Evolutionary conservation across 1,140 invertebrate species (phyloP), one percentile per base, ranked within the genome.

Genomic region (Sycophila sp.): DNA sequence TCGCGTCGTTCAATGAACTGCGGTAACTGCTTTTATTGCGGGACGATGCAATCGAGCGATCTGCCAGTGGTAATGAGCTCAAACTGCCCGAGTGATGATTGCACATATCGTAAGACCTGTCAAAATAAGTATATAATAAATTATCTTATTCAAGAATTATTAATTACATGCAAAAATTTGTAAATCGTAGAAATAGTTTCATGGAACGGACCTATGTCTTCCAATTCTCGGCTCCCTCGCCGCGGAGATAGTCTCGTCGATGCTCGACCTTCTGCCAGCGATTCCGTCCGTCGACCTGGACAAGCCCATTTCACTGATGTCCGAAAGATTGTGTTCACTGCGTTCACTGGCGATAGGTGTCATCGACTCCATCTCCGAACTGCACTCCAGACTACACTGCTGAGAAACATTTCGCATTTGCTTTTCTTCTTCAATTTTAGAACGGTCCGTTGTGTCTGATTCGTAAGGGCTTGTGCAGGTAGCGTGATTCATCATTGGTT

Each of bases 301-400:
- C 6, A 32, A 42, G 0, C 55, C 42, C 15, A 70, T 78, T 30
- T 85, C 82, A 30, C 79, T 78, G 34, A 85, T 79, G 58, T 85
- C 84, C 1, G 83, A 80, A 28, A 85, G 71, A 76, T 85, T 81
- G 55, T 84, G 79, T 68, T 85, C 83, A 49, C 83, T 84, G 15
- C 74, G 80, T 55, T 85, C 83, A 40, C 81, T 85, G 8, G 74
- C 77, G 63, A 92, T 89, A 75, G 90, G 87, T 0, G 91, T 92
- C 0, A 88, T 90, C 0, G 91, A 92, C 13, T 92, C 90, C 56
- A 92, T 89, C 22, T 92, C 92, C 28, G 92, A 93, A 67, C 91
- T 93, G 73, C 93, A 93, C 73, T 92, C 91, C 32, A 93, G 76
- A 45, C 87, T 89, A 42, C 87, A 89, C 58, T 89, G 88, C 56